phyloP scores from a whole-genome alignment of 2,888 invertebrate species.

The Tetropium fuscum region DNA sequence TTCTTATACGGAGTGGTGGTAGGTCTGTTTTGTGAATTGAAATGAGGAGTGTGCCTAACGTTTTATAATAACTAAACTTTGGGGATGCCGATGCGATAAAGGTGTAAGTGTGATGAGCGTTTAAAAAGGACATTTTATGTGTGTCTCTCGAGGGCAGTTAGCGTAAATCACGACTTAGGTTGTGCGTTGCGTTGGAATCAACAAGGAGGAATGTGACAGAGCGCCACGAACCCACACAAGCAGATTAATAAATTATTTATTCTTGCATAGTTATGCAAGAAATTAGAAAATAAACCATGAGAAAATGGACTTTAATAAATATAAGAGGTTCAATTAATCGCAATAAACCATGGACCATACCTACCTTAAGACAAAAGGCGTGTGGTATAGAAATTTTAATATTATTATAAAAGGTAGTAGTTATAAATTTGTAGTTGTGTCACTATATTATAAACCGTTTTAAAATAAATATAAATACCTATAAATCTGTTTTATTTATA shows the following conservation, averaged over 20 bases:
- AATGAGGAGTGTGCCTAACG: no score
- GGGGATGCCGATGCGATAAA: slow-evolving; percentile 10
- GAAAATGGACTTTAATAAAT: slow-evolving; percentile 19
- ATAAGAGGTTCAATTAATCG: slow-evolving; percentile 37
- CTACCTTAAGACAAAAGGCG: slow-evolving; percentile 35
- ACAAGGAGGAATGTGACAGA: slow-evolving; percentile 52
- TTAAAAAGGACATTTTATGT: slow-evolving; percentile 25
- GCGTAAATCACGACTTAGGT: slow-evolving; percentile 36
- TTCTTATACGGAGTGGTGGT: no score
- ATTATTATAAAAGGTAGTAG: slow-evolving; percentile 28
- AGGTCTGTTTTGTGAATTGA: no score
- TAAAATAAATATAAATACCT: no score
- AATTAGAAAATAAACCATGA: slow-evolving; percentile 37
- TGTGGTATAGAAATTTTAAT: slow-evolving; percentile 36
- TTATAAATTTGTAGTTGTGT: no score
- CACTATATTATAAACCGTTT: no score
- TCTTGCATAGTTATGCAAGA: slow-evolving; percentile 27
- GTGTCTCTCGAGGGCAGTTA: slow-evolving; percentile 35
- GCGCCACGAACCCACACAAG: slow-evolving; percentile 56
- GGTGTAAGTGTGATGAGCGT: slow-evolving; percentile 2
- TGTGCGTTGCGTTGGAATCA: slow-evolving; percentile 50
- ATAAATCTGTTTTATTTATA: no score
- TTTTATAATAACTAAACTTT: no score
- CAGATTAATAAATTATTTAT: slow-evolving; percentile 54
- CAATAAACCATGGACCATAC: slow-evolving; percentile 26